phyloP scores from a whole-genome alignment of 2,113 vertebrate species.

The Pseudorhombus dupliciocellatus region DNA sequence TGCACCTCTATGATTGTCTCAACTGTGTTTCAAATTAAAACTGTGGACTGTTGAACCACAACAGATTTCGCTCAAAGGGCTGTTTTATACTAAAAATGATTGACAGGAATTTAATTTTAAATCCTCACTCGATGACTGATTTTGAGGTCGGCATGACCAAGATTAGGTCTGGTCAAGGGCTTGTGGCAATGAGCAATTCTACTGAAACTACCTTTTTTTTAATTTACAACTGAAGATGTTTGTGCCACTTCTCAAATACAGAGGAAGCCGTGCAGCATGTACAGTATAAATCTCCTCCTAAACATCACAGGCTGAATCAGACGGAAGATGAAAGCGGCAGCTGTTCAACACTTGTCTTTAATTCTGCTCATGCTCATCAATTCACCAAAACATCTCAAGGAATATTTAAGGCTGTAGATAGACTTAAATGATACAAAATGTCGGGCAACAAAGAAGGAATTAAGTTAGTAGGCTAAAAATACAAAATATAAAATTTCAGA shows the following conservation, averaged over 20 bases:
- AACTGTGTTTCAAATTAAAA: too few relatives aligned
- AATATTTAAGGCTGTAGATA: conserved; percentile 76
- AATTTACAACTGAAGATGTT: too few relatives aligned
- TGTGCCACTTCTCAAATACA: too few relatives aligned
- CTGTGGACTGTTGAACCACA: too few relatives aligned
- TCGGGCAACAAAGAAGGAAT: conserved; percentile 70
- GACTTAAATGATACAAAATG: conserved; percentile 61
- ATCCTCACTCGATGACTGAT: too few relatives aligned
- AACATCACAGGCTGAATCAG: background rate
- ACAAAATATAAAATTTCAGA: conserved; percentile 82
- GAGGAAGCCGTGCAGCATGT: too few relatives aligned
- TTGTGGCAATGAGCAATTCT: too few relatives aligned
- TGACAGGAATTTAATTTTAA: background rate
- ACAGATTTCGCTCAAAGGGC: too few relatives aligned
- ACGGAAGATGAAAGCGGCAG: background rate
- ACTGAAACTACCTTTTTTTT: too few relatives aligned
- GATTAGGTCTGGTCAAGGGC: too few relatives aligned
- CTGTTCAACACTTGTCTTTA: conserved; percentile 61
- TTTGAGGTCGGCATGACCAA: too few relatives aligned
- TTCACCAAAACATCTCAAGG: conserved; percentile 63
- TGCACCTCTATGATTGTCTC: too few relatives aligned
- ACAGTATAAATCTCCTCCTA: background rate
- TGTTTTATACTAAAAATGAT: background rate
- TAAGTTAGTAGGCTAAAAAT: conserved; percentile 83
- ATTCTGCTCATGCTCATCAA: conserved; percentile 62